A percentile compares a stretch with the other conserved stretches of the same genome.
Conservation (phyloP, 1,140 invertebrate genomes). For the Caerostris darwini region DNA sequence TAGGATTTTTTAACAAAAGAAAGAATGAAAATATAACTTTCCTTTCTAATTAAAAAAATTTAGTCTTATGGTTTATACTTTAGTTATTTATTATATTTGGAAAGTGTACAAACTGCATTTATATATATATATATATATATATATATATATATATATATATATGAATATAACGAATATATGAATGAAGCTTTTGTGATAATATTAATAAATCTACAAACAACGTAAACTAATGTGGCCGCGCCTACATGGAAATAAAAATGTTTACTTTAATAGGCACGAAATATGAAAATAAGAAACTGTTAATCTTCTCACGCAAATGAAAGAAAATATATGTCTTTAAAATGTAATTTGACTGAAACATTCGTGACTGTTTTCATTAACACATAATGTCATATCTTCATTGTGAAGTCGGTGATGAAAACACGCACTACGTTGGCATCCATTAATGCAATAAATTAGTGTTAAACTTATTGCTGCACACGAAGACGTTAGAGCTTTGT, state of each 20-base stretch:
- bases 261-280: background rate
- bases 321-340: constrained; percentile 31
- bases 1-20: no score
- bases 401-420: background rate
- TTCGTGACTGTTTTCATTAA: constrained; percentile 32
- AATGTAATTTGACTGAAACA: constrained; percentile 13
- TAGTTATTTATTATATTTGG: no score
- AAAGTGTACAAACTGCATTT: no score
- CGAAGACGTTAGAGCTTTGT: background rate
- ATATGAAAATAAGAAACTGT: constrained; percentile 1
- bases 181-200: background rate
- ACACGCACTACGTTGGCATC: background rate
- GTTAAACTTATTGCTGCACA: background rate
- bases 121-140: no score
- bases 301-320: constrained; percentile 16
- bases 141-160: no score
- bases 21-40: no score
- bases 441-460: background rate
- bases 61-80: no score
- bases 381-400: constrained; percentile 24
- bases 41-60: no score
- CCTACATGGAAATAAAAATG: background rate
- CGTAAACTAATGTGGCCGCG: background rate
- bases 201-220: constrained; percentile 2
- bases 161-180: no score